A percentile compares a stretch with the other conserved stretches of the same genome.
These are phyloP conservation scores for Myrmophylax atrothorax DNA, from an alignment of 2,113 vertebrate genomes.

Conservation along the genomic window DNA sequence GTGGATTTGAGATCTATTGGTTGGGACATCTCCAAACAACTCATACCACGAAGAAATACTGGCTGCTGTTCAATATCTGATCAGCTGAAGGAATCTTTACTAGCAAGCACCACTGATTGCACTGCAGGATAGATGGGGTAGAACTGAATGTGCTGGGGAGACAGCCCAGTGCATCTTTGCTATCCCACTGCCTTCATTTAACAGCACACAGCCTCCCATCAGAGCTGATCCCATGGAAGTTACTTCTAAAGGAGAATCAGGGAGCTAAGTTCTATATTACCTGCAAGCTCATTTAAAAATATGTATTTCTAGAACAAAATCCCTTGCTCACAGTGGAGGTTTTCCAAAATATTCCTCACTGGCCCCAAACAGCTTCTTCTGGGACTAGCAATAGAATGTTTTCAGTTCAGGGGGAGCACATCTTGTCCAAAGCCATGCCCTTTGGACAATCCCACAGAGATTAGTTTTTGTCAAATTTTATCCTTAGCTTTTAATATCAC, in stretches of 20 bases:
- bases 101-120: neutral
- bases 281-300: neutral
- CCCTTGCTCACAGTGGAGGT: neutral
- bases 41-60: neutral
- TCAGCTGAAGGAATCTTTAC: neutral
- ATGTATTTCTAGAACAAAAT: rapidly evolving
- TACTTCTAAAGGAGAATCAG: neutral
- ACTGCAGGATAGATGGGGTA: neutral
- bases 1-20: neutral
- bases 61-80: neutral
- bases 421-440: neutral
- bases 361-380: neutral
- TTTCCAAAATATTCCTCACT: neutral
- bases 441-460: neutral
- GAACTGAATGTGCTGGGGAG: neutral
- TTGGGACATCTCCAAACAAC: neutral
- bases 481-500: constrained; percentile 35
- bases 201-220: neutral
- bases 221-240: neutral
- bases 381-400: neutral
- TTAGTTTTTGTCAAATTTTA: constrained; percentile 37
- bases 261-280: neutral
- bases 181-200: neutral
- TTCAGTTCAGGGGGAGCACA: neutral
- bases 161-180: neutral